A percentile compares a stretch with the other conserved stretches of the same genome.
phyloP scores from a whole-genome alignment of 2,113 vertebrate genomes.

The Esox niger region DNA sequence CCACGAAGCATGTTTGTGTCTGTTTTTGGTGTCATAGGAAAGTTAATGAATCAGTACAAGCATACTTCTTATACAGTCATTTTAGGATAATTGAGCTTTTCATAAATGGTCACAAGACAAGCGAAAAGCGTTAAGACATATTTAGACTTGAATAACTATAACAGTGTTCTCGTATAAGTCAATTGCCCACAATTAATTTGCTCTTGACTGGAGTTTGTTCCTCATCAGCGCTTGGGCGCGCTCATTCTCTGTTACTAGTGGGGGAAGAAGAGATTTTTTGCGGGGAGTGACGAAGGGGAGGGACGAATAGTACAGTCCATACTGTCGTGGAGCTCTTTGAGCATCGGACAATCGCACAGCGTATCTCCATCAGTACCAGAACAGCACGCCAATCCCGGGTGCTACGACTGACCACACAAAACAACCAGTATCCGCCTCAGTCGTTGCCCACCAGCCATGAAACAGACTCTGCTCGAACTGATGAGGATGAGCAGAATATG shows the following conservation, averaged over 20 bases:
- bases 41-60: too few species aligned
- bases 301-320: constrained; percentile 66
- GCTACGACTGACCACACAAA: constrained; percentile 15
- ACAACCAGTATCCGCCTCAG: constrained; percentile 19
- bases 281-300: constrained; percentile 19
- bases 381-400: constrained; percentile 40
- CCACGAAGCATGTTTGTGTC: too few species aligned
- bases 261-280: constrained; percentile 3
- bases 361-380: constrained; percentile 62
- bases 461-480: constrained; percentile 86
- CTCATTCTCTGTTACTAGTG: constrained; percentile 31
- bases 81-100: too few species aligned
- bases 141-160: too few species aligned
- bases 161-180: too few species aligned
- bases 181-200: too few species aligned
- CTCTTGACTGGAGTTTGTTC: too few species aligned
- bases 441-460: constrained; percentile 74
- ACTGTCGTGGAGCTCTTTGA: constrained; percentile 50
- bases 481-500: constrained; percentile 96
- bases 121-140: too few species aligned
- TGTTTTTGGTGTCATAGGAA: too few species aligned
- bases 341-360: constrained; percentile 39
- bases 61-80: too few species aligned
- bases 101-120: too few species aligned
- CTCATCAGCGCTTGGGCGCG: constrained; percentile 41